Percentiles rank a stretch among this genome's conserved stretches.
These are phyloP conservation scores for Metopia argyrocephala DNA, from an alignment of 2,888 invertebrate species.

Conservation along the genomic window DNA sequence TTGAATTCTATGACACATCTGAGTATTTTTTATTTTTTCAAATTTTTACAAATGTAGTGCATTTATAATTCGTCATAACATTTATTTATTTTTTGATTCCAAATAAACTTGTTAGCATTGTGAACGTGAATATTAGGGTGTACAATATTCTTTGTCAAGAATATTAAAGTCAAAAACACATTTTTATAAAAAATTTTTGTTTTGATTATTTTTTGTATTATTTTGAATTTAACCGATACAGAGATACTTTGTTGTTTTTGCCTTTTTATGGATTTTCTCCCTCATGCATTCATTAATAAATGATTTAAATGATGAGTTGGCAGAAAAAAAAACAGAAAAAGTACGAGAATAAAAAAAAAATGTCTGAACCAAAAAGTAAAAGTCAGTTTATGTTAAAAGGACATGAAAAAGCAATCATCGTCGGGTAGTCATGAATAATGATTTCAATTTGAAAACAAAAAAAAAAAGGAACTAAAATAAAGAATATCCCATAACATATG, in stretches of 20 bases:
- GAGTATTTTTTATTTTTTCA: too few species aligned
- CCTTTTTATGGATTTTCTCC: background rate
- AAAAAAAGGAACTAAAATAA: background rate
- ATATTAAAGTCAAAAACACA: background rate
- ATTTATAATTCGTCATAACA: background rate
- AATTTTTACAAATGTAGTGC: background rate
- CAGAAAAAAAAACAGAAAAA: conserved; percentile 46
- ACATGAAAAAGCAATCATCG: conserved; percentile 64
- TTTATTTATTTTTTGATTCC: too few species aligned
- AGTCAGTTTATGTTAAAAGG: conserved; percentile 51
- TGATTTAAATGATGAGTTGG: conserved; percentile 52
- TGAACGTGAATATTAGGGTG: conserved; percentile 5
- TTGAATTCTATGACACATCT: too few species aligned
- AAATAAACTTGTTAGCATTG: too few species aligned
- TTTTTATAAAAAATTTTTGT: conserved; percentile 1
- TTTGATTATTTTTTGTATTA: conserved; percentile 18
- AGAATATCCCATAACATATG: too few species aligned
- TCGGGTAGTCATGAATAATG: conserved; percentile 50
- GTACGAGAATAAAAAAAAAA: conserved; percentile 42
- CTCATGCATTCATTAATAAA: conserved; percentile 46
- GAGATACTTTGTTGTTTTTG: background rate
- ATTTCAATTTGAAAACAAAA: background rate
- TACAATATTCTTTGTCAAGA: background rate
- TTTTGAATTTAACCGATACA: conserved; percentile 21
- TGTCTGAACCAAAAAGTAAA: conserved; percentile 40